Evolutionary conservation across 2,113 vertebrate genomes (phyloP), one percentile per base, ranked within the genome.

Genomic region (Triplophysa siluroides): DNA sequence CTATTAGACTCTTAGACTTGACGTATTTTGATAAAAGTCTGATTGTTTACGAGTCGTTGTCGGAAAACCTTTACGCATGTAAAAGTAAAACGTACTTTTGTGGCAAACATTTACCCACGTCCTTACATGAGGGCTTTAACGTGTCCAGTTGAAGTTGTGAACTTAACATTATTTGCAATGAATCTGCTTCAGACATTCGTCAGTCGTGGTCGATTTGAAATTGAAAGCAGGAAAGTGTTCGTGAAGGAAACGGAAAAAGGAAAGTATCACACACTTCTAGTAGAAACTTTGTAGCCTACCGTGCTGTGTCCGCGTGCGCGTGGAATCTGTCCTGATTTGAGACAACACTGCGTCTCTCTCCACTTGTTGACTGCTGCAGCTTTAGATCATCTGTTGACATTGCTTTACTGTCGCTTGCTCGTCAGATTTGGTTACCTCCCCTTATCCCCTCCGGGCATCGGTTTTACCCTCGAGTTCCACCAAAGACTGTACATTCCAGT

Each of bases 341-440:
- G 21, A 24, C 18, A 10, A 2, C 64, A 63, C 76, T 81, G 43
- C 33, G 61, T 61, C 19, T 66, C 65, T 18, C 76, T 79, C 16
- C 58, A 0, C 43, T 68, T 64, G 24, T 64, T 29, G 47, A 77
- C 77, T 80, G 58, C 73, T 75, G 70, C 14, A 41, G 21, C 38
- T 66, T 71, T 19, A 43, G 21, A 21, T 60, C 61, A 64, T 67
- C 19, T 63, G 71, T 82, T 82, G 84, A 83, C 84, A 86, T 86
- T 81, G 24, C 21, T 63, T 52, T 10, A 66, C 33, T 66, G 21
- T 38, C 69, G 60, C 24, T 78, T 33, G 78, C 65, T 11, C 50
- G n/a, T 70, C 75, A 67, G 18, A 75, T 83, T 80, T 18, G 41
- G 83, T 83, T 66, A 58, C 81, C 78, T 79, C 81, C 75, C 74